Conservation (phyloP, 2,113 vertebrate species). For the Myanophis thanlyinensis region DNA sequence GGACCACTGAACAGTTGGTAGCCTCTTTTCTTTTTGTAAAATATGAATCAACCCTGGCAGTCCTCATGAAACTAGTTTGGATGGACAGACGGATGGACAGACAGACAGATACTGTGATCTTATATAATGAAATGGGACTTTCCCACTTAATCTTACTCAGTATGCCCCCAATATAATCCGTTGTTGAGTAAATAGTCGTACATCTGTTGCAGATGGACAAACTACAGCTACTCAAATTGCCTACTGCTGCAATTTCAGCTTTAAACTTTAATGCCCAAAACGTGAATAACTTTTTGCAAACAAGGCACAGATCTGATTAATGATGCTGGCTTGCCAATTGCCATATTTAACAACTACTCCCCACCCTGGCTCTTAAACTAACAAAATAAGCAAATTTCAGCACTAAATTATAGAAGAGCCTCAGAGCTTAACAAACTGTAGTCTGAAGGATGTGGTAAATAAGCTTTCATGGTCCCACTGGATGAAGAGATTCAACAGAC, state of each 20-base stretch:
- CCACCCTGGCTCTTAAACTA: conserved; percentile 36
- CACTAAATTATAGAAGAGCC: conserved; percentile 46
- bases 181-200: conserved; percentile 56
- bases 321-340: conserved; percentile 31
- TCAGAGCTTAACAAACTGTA: conserved; percentile 39
- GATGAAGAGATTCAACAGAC: not conserved
- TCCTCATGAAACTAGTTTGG: conserved; percentile 12
- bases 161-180: conserved; percentile 32
- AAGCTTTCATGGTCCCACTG: conserved; percentile 13
- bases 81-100: too few species aligned
- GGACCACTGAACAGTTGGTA: not conserved
- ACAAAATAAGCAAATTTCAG: conserved; percentile 49
- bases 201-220: conserved; percentile 47
- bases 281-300: conserved; percentile 22
- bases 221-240: conserved; percentile 42
- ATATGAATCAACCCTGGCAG: not conserved
- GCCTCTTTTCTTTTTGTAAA: not conserved
- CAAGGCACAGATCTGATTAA: conserved; percentile 45
- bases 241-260: conserved; percentile 47
- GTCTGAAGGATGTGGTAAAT: conserved; percentile 30
- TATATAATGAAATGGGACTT: conserved; percentile 28
- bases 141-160: conserved; percentile 14
- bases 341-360: not conserved
- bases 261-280: conserved; percentile 38
- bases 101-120: conserved; percentile 15